phyloP scores from a whole-genome alignment of 1,140 invertebrate genomes.

The Hestina assimilis region DNA sequence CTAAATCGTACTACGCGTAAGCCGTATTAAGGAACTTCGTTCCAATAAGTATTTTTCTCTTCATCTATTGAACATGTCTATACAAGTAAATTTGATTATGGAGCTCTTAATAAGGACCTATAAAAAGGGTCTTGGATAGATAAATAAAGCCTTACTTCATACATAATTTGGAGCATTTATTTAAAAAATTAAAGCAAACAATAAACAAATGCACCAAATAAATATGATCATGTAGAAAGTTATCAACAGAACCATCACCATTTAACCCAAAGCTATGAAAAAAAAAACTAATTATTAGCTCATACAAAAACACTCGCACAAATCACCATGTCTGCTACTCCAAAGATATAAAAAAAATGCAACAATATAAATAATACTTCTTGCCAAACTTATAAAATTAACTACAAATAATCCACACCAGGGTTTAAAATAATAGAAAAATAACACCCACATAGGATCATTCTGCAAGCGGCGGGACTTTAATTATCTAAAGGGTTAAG shows the following conservation, averaged over 20 bases:
- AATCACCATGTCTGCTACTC: background rate
- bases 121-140: background rate
- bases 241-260: background rate
- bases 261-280: background rate
- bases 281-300: background rate
- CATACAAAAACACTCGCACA: constrained; percentile 3
- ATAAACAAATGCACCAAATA: background rate
- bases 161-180: background rate
- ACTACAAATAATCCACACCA: background rate
- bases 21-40: too few relatives aligned
- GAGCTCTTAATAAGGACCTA: background rate
- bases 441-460: constrained; percentile 9
- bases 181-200: background rate
- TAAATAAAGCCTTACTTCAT: background rate
- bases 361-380: background rate
- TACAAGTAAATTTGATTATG: background rate
- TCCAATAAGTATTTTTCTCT: too few relatives aligned
- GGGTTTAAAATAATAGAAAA: background rate
- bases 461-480: constrained; percentile 11
- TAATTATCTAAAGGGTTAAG: constrained; percentile 8
- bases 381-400: background rate
- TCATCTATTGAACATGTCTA: constrained; percentile 8
- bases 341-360: background rate
- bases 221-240: background rate
- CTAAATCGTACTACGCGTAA: too few relatives aligned